phyloP scores from a whole-genome alignment of 2,888 invertebrate genomes.

The Caenorhabditis sp. region DNA sequence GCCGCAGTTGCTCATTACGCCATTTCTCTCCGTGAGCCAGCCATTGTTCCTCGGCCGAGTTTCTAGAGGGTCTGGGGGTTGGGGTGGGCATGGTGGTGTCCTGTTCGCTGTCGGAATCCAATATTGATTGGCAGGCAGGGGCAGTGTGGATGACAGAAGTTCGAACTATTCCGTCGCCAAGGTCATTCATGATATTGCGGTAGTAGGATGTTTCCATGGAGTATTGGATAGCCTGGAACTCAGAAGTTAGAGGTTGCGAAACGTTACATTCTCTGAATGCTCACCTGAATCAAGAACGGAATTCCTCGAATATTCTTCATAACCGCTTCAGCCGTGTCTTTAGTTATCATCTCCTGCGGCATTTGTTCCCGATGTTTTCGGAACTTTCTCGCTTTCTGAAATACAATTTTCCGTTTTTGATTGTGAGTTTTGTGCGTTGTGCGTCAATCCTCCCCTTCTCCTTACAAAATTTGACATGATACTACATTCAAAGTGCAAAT shows the following conservation, averaged over 20 bases:
- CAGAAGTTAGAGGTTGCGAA: background rate
- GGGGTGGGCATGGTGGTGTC: constrained; percentile 53
- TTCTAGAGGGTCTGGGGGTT: constrained; percentile 68
- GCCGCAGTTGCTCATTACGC: constrained; percentile 79
- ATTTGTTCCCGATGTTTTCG: constrained; percentile 60
- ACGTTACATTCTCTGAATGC: background rate
- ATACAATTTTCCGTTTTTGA: too few relatives aligned
- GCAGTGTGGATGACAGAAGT: constrained; percentile 82
- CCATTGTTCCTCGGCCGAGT: constrained; percentile 80
- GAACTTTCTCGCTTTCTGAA: constrained; percentile 50
- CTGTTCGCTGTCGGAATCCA: constrained; percentile 77
- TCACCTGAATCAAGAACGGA: constrained; percentile 80
- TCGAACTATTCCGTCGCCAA: constrained; percentile 75
- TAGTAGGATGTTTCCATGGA: constrained; percentile 79
- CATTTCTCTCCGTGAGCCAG: constrained; percentile 76
- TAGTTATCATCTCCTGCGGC: constrained; percentile 69
- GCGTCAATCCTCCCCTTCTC: constrained; percentile 18
- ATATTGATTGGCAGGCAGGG: constrained; percentile 78
- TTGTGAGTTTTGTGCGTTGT: too few relatives aligned
- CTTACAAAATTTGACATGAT: constrained; percentile 34
- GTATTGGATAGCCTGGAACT: constrained; percentile 79
- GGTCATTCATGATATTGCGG: constrained; percentile 76
- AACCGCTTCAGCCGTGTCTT: constrained; percentile 76
- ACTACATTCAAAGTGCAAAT: background rate
- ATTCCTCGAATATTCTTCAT: constrained; percentile 81